Evolutionary conservation across 2,888 invertebrate genomes (phyloP).

Genomic region (Craniophora ligustri): DNA sequence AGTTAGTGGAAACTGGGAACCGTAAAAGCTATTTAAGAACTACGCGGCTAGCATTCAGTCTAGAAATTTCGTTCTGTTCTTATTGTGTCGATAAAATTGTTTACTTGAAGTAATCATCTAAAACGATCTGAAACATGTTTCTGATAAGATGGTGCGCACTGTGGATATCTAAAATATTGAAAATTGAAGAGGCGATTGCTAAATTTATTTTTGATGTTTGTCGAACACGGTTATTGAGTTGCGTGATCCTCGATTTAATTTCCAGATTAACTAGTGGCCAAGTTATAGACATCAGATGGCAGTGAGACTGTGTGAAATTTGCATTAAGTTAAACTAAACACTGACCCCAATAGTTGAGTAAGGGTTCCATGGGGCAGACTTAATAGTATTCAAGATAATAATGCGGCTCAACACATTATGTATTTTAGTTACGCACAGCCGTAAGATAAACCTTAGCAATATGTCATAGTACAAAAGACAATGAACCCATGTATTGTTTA

Average conservation of each 20-base stretch:
- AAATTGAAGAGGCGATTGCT: no score
- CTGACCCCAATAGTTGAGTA: no score
- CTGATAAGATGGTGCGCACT: constrained; percentile 3
- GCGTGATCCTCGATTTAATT: no score
- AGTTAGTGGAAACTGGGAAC: constrained; percentile 12
- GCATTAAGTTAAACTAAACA: no score
- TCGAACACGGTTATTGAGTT: no score
- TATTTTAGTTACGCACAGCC: background rate
- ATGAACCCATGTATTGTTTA: constrained; percentile 35
- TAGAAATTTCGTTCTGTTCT: constrained; percentile 10
- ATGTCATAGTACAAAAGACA: constrained; percentile 27
- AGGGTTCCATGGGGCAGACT: no score
- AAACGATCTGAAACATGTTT: constrained; percentile 1
- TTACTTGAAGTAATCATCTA: constrained; percentile 23
- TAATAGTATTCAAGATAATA: background rate
- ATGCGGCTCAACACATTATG: background rate
- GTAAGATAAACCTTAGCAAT: background rate
- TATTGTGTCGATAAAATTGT: constrained; percentile 6
- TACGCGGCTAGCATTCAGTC: constrained; percentile 18
- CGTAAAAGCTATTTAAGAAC: constrained; percentile 22
- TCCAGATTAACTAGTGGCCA: no score
- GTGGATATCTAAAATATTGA: no score
- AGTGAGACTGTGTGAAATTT: no score
- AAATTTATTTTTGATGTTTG: no score
- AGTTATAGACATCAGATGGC: no score